Conservation (phyloP, 2,888 invertebrate species). For the Hipparchia semele region DNA sequence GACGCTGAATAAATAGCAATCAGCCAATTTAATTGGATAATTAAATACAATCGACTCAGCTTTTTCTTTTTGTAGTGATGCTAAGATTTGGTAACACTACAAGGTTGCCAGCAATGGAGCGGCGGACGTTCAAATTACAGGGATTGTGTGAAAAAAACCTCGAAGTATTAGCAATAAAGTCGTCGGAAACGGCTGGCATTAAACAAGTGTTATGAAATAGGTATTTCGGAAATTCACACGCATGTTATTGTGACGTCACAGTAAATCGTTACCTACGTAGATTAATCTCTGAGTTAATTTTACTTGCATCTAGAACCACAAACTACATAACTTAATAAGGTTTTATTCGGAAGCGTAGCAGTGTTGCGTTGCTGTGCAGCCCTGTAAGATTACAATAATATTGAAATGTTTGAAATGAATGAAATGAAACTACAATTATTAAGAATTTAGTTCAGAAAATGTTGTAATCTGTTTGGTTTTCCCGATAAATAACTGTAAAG, state of each 20-base stretch:
- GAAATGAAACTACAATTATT: too few relatives aligned
- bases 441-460: too few relatives aligned
- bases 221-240: conserved; percentile 27
- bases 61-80: conserved; percentile 40
- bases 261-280: conserved; percentile 4
- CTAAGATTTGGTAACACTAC: conserved; percentile 53
- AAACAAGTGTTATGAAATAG: conserved; percentile 38
- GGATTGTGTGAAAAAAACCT: conserved; percentile 64
- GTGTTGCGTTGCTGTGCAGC: too few relatives aligned
- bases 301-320: not conserved
- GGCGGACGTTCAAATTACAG: conserved; percentile 59
- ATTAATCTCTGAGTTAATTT: not conserved
- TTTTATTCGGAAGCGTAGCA: not conserved
- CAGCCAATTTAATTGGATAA: conserved; percentile 11
- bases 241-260: conserved; percentile 19
- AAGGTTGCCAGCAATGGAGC: conserved; percentile 50
- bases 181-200: conserved; percentile 49
- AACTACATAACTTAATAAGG: not conserved
- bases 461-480: too few relatives aligned
- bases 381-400: too few relatives aligned
- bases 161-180: conserved; percentile 45
- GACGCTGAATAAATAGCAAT: conserved; percentile 19
- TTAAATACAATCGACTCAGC: conserved; percentile 7
- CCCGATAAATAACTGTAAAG: too few relatives aligned
- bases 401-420: too few relatives aligned